Percentiles rank a stretch among this genome's conserved stretches.
Evolutionary conservation across 2,888 invertebrate species (phyloP).

Genomic region (Pterostichus madidus): DNA sequence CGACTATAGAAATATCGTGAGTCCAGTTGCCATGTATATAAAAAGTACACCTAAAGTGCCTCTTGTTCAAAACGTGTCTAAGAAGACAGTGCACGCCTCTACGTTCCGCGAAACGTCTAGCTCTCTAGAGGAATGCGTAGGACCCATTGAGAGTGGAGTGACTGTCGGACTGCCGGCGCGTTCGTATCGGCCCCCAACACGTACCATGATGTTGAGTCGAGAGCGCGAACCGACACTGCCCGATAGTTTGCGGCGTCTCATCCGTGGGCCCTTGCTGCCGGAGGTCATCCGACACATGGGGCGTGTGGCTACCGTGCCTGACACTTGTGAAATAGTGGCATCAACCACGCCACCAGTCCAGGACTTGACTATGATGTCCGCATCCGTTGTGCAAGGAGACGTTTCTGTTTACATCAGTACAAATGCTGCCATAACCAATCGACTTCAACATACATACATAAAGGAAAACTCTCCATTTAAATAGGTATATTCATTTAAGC

Average conservation of each 20-base stretch:
- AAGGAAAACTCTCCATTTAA: background rate
- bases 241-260: conserved; percentile 24
- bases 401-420: conserved; percentile 76
- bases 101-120: background rate
- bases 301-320: background rate
- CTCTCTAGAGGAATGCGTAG: background rate
- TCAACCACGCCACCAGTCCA: background rate
- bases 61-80: conserved; percentile 73
- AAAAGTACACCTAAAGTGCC: conserved; percentile 76
- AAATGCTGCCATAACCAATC: conserved; percentile 64
- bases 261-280: conserved; percentile 70
- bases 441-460: conserved; percentile 9
- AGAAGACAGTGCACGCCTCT: background rate
- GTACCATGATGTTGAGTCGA: conserved; percentile 73
- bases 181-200: conserved; percentile 68
- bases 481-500: background rate
- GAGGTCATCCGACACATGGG: conserved; percentile 75
- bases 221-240: conserved; percentile 70
- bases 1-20: conserved; percentile 73
- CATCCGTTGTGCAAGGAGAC: conserved; percentile 73
- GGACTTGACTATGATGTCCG: conserved; percentile 37
- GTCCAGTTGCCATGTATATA: conserved; percentile 77
- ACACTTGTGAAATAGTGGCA: background rate
- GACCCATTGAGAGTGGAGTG: background rate
- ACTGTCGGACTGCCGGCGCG: conserved; percentile 66